Evolutionary conservation across 2,113 vertebrate genomes (phyloP).

Genomic region (Casuarius casuarius): DNA sequence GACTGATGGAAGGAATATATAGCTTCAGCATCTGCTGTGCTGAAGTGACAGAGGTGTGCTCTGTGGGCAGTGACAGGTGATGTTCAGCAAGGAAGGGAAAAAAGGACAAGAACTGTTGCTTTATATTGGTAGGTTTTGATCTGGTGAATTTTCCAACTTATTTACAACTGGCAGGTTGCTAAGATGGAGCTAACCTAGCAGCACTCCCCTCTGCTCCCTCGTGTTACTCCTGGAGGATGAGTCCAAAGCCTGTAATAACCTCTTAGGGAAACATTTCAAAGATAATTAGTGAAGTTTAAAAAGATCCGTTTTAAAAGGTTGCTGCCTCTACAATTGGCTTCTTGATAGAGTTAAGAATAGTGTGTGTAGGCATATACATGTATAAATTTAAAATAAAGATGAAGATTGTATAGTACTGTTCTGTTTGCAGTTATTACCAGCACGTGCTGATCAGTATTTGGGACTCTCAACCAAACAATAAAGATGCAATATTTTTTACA

Average conservation of each 20-base stretch:
- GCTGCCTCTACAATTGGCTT: neutral
- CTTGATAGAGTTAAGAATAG: neutral
- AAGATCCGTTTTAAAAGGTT: neutral
- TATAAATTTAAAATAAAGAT: neutral
- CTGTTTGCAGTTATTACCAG: neutral
- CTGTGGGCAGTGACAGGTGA: neutral
- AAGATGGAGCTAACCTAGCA: slow-evolving; percentile 31
- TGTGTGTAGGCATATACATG: neutral
- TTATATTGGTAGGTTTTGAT: neutral
- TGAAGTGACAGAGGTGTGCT: neutral
- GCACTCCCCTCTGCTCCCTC: slow-evolving; percentile 6
- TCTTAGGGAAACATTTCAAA: neutral
- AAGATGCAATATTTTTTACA: neutral
- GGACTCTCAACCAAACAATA: neutral
- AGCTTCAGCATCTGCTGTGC: neutral
- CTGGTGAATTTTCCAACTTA: neutral
- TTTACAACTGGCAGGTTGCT: neutral
- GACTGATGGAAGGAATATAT: neutral
- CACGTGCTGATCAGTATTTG: neutral
- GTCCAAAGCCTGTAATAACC: slow-evolving; percentile 32
- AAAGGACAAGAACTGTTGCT: neutral
- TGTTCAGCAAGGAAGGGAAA: neutral
- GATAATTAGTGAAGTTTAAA: neutral
- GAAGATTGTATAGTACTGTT: neutral
- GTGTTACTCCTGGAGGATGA: slow-evolving; percentile 36